These are phyloP conservation scores for Eupelmus urozonus DNA, from an alignment of 2,888 invertebrate species.

Conservation along the genomic window DNA sequence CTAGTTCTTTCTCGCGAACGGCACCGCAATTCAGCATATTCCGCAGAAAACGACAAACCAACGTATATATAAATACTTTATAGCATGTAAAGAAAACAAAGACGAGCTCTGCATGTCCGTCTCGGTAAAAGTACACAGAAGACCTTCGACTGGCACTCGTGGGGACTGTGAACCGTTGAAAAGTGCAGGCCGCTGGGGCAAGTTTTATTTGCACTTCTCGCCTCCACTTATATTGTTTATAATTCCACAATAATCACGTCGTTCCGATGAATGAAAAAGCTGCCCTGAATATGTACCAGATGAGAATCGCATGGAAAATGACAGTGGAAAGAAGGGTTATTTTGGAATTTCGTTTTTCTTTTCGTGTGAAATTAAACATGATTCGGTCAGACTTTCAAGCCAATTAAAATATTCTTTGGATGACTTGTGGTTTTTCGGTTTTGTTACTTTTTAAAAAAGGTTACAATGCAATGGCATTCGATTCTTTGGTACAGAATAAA, in stretches of 20 bases:
- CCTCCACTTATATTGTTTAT: background rate
- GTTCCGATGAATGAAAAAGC: background rate
- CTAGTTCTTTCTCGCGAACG: background rate
- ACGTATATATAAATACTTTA: background rate
- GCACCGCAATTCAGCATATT: background rate
- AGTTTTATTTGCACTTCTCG: constrained; percentile 3
- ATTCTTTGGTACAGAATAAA: too few relatives aligned
- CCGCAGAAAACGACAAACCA: background rate
- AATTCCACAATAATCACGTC: constrained; percentile 15
- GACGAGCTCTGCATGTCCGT: constrained; percentile 19
- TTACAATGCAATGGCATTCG: too few relatives aligned
- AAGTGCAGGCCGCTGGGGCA: background rate
- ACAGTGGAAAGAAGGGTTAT: background rate
- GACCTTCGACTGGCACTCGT: constrained; percentile 20
- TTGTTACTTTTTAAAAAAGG: too few relatives aligned
- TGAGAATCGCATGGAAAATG: background rate
- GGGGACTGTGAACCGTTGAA: background rate
- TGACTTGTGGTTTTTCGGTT: too few relatives aligned
- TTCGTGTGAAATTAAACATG: too few relatives aligned
- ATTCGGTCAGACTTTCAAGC: too few relatives aligned
- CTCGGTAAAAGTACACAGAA: background rate
- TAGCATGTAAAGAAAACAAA: constrained; percentile 20
- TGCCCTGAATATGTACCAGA: background rate
- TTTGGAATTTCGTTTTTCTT: background rate
- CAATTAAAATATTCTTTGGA: too few relatives aligned